Percentiles rank a stretch among this genome's conserved stretches.
Evolutionary conservation across 1,140 invertebrate species (phyloP).

Genomic region (Lepidostoma basale): DNA sequence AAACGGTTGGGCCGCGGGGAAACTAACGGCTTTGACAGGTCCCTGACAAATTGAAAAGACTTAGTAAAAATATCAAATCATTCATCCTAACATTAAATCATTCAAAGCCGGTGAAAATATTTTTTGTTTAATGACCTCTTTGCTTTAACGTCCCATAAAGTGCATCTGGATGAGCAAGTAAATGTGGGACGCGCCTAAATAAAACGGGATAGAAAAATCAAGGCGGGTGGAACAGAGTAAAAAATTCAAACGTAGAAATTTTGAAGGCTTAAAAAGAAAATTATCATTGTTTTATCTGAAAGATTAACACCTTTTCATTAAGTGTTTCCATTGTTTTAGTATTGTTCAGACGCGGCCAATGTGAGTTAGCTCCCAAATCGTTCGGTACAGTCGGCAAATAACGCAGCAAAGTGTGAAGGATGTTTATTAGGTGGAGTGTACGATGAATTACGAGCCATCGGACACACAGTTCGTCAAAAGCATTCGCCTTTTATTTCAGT

Average conservation of each 20-base stretch:
- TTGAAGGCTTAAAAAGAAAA: too few relatives aligned
- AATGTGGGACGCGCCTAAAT: constrained; percentile 24
- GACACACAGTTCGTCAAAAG: neutral
- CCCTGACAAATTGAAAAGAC: constrained; percentile 11
- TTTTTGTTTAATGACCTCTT: neutral
- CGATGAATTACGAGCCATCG: constrained; percentile 15
- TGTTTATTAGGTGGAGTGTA: constrained; percentile 22
- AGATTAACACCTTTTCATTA: neutral
- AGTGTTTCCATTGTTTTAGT: neutral
- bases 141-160: neutral
- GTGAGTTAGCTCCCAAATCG: constrained; percentile 20
- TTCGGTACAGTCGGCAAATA: constrained; percentile 7
- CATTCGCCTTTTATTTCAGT: neutral
- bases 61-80: constrained; percentile 2
- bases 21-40: constrained; percentile 7
- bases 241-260: too few relatives aligned
- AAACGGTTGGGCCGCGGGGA: constrained; percentile 8
- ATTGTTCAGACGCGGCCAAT: neutral
- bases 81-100: neutral
- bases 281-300: neutral
- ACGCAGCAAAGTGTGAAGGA: constrained; percentile 21
- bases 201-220: neutral
- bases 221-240: too few relatives aligned
- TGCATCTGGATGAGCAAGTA: constrained; percentile 2
- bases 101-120: neutral